Evolutionary conservation across 2,888 invertebrate species (phyloP).

Genomic region (Synanthedon formicaeformis): DNA sequence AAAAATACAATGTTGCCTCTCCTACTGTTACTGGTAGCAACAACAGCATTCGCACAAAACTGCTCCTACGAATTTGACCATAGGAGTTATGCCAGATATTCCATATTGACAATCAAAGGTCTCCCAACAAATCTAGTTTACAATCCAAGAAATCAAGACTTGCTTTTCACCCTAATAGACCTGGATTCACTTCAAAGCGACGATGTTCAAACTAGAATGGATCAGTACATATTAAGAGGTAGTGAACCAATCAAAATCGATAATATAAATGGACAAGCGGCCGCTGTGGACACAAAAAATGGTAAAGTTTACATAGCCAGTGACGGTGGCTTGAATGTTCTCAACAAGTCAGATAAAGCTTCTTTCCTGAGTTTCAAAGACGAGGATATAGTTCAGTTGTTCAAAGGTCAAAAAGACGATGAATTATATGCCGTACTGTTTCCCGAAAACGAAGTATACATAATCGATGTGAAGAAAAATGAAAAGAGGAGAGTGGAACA

Average conservation of each 20-base stretch:
- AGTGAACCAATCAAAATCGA: conserved; percentile 43
- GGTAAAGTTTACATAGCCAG: conserved; percentile 48
- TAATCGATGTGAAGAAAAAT: conserved; percentile 35
- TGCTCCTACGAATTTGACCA: conserved; percentile 38
- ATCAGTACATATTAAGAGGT: conserved; percentile 45
- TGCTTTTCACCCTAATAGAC: conserved; percentile 54
- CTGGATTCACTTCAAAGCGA: conserved; percentile 50
- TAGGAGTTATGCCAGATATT: conserved; percentile 28
- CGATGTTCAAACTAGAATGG: conserved; percentile 56
- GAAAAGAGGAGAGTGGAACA: conserved; percentile 41
- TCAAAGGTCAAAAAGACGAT: conserved; percentile 34
- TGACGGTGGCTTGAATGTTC: conserved; percentile 40
- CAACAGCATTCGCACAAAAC: conserved; percentile 32
- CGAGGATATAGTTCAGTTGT: conserved; percentile 55
- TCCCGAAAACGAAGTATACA: conserved; percentile 49
- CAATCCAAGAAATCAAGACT: conserved; percentile 36
- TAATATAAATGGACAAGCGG: conserved; percentile 48
- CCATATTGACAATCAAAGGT: conserved; percentile 48
- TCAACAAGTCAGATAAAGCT: conserved; percentile 40
- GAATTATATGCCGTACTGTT: conserved; percentile 45
- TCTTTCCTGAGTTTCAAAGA: conserved; percentile 43
- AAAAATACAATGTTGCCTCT: conserved; percentile 28
- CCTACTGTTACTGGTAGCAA: conserved; percentile 27
- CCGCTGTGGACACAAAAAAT: conserved; percentile 40
- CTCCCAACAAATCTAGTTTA: conserved; percentile 51